Conservation (phyloP, 2,797 vertebrate genomes). For the Poecile montanus region DNA sequence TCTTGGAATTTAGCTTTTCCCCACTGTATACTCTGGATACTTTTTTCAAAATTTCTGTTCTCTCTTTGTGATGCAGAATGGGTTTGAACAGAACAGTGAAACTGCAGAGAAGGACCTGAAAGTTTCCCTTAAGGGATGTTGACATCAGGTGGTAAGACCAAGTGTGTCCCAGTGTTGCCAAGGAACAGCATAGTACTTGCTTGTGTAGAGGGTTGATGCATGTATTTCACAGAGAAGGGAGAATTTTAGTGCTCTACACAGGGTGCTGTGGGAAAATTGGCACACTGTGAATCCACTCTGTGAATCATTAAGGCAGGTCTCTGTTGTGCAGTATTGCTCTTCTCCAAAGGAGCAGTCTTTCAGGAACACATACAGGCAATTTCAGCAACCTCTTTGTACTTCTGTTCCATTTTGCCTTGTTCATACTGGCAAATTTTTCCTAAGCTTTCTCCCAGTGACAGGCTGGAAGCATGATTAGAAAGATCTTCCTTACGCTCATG, state of each 20-base stretch:
- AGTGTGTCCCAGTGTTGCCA: background rate
- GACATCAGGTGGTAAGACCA: background rate
- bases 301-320: background rate
- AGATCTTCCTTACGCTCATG: background rate
- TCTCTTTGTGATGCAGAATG: background rate
- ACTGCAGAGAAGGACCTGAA: background rate
- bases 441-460: background rate
- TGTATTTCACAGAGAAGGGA: background rate
- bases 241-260: background rate
- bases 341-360: background rate
- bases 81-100: background rate
- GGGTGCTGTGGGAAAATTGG: background rate
- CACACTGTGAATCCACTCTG: background rate
- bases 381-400: background rate
- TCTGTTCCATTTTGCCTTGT: background rate
- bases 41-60: background rate
- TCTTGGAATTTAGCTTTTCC: slow-evolving; percentile 11
- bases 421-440: background rate
- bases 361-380: background rate
- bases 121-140: background rate
- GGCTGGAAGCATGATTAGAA: background rate
- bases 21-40: background rate
- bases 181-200: background rate
- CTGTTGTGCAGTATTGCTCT: background rate
- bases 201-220: background rate